phyloP scores from a whole-genome alignment of 1,140 invertebrate genomes.

The Trialeurodes vaporariorum region DNA sequence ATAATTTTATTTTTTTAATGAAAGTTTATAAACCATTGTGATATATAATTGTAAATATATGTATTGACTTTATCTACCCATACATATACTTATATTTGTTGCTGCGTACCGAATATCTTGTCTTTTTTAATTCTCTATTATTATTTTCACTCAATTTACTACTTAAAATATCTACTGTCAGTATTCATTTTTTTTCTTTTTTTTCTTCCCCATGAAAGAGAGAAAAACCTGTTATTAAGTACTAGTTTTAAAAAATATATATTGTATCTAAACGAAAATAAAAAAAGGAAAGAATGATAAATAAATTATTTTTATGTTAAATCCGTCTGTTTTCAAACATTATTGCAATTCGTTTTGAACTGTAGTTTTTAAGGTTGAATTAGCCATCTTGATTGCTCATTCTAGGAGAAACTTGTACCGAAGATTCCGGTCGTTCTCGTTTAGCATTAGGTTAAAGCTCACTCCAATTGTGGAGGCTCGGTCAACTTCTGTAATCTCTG shows the following conservation, averaged over 20 bases:
- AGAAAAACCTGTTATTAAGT: not conserved
- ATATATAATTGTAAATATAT: conserved; percentile 1
- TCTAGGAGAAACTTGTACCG: no score
- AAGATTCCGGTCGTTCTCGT: no score
- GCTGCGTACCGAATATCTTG: not conserved
- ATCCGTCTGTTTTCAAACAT: no score
- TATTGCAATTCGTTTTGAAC: no score
- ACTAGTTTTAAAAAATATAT: not conserved
- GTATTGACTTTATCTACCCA: not conserved
- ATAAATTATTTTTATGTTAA: not conserved
- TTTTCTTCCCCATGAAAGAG: not conserved
- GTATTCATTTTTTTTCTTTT: not conserved
- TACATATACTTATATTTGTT: not conserved
- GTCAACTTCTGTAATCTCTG: no score
- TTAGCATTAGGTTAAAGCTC: no score
- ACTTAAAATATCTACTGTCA: not conserved
- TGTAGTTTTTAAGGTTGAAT: no score
- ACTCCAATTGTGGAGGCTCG: no score
- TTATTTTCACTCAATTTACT: not conserved
- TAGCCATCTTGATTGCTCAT: no score
- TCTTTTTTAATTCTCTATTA: not conserved
- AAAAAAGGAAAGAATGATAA: not conserved
- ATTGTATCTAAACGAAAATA: not conserved
- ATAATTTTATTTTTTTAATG: not conserved
- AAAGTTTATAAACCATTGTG: not conserved